Conservation (phyloP, 2,797 vertebrate genomes). For the Natrix natrix region DNA sequence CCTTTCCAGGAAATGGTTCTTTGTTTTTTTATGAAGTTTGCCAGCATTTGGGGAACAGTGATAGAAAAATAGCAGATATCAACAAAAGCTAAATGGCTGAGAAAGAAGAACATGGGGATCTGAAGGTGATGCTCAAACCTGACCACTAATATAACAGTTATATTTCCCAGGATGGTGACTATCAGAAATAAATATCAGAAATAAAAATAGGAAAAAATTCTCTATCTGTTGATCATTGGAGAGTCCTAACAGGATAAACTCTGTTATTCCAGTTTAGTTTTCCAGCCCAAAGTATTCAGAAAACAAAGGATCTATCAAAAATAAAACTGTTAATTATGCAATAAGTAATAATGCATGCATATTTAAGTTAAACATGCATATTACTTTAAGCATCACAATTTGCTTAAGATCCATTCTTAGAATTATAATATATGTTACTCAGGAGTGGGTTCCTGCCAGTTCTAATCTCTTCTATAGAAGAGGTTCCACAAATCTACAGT, state of each 20-base stretch:
- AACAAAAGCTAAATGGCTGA: not conserved
- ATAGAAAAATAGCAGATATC: conserved; percentile 48
- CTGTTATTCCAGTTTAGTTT: not conserved
- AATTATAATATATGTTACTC: not conserved
- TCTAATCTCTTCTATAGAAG: too few species aligned
- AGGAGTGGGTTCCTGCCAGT: too few species aligned
- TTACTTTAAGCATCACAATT: not conserved
- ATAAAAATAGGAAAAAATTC: not conserved
- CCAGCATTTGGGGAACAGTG: conserved; percentile 52
- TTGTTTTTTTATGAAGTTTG: not conserved
- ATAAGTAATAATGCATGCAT: not conserved
- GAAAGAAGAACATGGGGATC: conserved; percentile 24
- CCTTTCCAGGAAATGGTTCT: not conserved
- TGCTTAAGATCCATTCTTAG: not conserved
- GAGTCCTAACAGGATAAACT: not conserved
- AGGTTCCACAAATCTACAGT: too few species aligned
- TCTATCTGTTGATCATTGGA: not conserved
- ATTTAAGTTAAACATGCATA: not conserved
- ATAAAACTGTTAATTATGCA: not conserved
- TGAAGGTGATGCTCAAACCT: conserved; percentile 23
- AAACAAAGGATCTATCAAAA: not conserved
- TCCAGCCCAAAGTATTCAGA: not conserved
- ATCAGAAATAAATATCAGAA: not conserved
- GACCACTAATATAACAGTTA: not conserved
- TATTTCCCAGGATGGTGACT: not conserved